Percentiles rank a stretch among this genome's conserved stretches.
These are phyloP conservation scores for Parauchenoglanis ngamensis DNA, from an alignment of 2,797 vertebrate genomes.

Conservation along the genomic window DNA sequence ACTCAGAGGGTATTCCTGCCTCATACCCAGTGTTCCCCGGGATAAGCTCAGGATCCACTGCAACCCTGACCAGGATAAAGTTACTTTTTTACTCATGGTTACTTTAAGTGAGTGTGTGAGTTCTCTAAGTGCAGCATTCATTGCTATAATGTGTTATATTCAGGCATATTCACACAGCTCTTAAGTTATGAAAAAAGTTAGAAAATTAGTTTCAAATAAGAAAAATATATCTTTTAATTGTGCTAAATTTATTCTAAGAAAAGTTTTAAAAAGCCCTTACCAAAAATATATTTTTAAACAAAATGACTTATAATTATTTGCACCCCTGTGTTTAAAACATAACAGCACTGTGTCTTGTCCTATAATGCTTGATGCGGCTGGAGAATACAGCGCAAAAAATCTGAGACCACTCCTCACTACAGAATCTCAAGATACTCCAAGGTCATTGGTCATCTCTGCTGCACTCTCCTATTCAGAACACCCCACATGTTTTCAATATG, in stretches of 20 bases:
- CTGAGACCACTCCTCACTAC: not conserved
- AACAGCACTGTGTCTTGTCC: too few species aligned
- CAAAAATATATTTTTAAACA: not conserved
- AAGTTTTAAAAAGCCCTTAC: not conserved
- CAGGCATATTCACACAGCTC: not conserved
- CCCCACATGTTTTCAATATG: not conserved
- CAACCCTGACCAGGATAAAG: not conserved
- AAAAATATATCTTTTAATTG: not conserved
- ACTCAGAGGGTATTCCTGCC: not conserved
- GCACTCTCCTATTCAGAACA: not conserved
- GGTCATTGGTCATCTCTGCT: not conserved
- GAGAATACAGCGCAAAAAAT: not conserved
- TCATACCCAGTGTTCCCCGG: not conserved
- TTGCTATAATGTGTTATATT: not conserved
- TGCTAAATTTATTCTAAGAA: not conserved
- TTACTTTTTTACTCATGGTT: too few species aligned
- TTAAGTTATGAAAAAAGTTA: not conserved
- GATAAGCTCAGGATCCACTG: not conserved
- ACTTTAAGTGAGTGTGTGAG: not conserved
- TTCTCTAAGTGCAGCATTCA: not conserved
- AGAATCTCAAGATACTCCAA: not conserved
- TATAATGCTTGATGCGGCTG: not conserved
- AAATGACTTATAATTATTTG: not conserved
- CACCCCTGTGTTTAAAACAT: not conserved
- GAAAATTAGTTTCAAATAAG: not conserved